Percentiles rank a stretch among this genome's conserved stretches.
Evolutionary conservation across 2,797 vertebrate genomes (phyloP).

Genomic region (Syngnathus rostellatus): DNA sequence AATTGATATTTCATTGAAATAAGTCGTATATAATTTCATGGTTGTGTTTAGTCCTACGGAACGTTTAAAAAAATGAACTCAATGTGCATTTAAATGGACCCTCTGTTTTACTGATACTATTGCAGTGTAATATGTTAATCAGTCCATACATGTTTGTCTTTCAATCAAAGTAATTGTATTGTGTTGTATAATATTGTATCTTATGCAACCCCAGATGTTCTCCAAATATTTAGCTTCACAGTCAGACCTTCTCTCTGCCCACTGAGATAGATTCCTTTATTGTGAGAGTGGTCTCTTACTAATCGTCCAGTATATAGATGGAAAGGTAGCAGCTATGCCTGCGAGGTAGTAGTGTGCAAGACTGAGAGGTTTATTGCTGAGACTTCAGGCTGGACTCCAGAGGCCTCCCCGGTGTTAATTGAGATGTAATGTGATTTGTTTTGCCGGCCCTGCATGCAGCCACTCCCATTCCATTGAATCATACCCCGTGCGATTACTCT

Average conservation of each 20-base stretch:
- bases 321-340: conserved; percentile 20
- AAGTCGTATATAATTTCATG: not conserved
- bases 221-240: not conserved
- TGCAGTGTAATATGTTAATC: not conserved
- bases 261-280: conserved; percentile 54
- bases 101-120: no score
- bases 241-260: conserved; percentile 34
- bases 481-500: conserved; percentile 46
- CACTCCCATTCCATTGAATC: conserved; percentile 49
- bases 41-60: not conserved
- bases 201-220: not conserved
- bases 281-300: conserved; percentile 16
- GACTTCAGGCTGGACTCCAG: conserved; percentile 39
- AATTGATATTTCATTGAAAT: not conserved
- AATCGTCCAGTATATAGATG: conserved; percentile 10
- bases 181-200: not conserved
- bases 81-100: not conserved
- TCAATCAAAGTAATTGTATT: not conserved
- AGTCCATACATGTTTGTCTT: not conserved
- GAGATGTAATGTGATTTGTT: conserved; percentile 64
- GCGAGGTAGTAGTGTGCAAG: conserved; percentile 19
- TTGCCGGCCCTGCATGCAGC: conserved; percentile 46
- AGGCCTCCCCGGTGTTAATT: conserved; percentile 55
- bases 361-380: conserved; percentile 35
- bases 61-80: not conserved